Base-by-base conservation (phyloP, 2,113 vertebrate genomes). In the Pleuronectes platessa region DNA sequence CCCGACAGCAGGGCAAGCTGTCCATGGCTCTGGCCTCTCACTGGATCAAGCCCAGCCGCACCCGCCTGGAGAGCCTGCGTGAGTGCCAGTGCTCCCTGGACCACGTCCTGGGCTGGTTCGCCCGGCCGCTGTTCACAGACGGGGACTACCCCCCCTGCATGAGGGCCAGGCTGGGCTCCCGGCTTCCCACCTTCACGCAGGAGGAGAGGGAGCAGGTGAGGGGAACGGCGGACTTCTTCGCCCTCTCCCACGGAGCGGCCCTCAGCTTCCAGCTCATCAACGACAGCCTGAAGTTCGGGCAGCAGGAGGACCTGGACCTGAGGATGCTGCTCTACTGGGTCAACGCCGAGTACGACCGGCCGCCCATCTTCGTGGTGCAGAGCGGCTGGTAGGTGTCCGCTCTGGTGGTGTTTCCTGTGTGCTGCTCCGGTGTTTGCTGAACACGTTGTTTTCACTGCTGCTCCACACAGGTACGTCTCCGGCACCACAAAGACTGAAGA, bases 41-140 rank as follows among this genome's bases (percentile, higher is more conserved):
- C 89, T 99, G 98, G 98, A 95, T 99, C 89, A 95, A 82, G 63
- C 98, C 98, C 54, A 95, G 93, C 42, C 94, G 12, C 54, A 95
- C 95, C 65, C 95, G 94, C 0, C 88, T 94, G 68, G 92, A 95
- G 35, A 94, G 92, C 89, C 93, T 96, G 58, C 78, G 83, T 26
- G 94, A 95, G 58, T 99, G 98, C 74, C 96, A 98, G 88, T 97
- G 96, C 80, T 99, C 98, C 18, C 93, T 99, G 59, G 96, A 99
- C 84, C 97, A 97, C 0, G 97, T 98, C 9, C 92, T 99, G 1
- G 97, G 98, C 61, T 99, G 98, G 98, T 99, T 99, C 73, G 98
- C 98, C 55, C 96, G 95, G 59, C 98, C 98, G 1, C 82, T 99
- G 61, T 99, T 98, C 86, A 91, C 93, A 23, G 97, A 99, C 61